Evolutionary conservation across 2,113 vertebrate genomes (phyloP).

Genomic region (Ceratotherium simum): DNA sequence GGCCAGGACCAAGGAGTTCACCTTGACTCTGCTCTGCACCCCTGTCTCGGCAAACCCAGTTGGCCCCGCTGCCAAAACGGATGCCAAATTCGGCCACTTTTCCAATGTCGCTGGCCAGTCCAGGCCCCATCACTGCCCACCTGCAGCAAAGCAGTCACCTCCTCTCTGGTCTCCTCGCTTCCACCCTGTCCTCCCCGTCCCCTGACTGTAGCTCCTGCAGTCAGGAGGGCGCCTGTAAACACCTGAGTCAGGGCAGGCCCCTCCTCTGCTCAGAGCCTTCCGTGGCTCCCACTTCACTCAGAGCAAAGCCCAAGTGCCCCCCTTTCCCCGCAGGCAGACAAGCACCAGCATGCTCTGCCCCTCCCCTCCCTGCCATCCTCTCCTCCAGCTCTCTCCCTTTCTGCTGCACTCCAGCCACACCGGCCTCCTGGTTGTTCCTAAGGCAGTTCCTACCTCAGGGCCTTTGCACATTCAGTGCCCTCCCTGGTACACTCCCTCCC

Average conservation of each 20-base stretch:
- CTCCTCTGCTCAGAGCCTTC: neutral
- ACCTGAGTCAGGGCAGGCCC: neutral
- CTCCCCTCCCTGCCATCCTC: no score
- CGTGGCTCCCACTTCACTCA: neutral
- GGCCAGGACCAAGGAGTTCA: neutral
- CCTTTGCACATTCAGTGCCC: neutral
- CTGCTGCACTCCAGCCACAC: neutral
- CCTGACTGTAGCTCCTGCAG: neutral
- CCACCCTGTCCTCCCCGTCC: neutral
- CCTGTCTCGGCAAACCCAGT: neutral
- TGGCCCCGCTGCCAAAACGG: neutral
- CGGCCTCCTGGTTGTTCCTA: neutral
- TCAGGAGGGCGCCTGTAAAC: neutral
- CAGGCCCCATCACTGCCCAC: neutral
- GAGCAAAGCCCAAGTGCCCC: neutral
- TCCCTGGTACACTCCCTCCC: neutral
- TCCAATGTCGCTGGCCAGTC: neutral
- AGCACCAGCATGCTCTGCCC: neutral
- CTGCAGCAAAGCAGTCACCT: neutral
- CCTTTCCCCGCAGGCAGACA: neutral
- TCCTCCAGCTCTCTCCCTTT: neutral
- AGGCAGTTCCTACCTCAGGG: neutral
- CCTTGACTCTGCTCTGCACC: neutral
- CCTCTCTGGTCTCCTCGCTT: neutral
- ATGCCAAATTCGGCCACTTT: neutral